phyloP scores from a whole-genome alignment of 2,888 invertebrate species.

The Tetragnatha montana region DNA sequence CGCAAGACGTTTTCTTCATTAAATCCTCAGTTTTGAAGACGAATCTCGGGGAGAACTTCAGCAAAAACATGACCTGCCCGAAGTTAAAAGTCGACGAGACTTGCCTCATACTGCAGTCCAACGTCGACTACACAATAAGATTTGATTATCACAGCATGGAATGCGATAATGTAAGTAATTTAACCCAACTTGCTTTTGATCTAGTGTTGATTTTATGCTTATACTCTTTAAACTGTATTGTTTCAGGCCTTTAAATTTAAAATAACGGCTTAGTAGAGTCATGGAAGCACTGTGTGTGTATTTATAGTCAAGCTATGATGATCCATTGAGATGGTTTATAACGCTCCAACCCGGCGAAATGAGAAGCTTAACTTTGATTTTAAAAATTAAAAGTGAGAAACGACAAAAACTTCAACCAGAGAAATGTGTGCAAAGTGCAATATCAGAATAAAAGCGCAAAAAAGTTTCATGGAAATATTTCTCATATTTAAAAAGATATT shows the following conservation, averaged over 20 bases:
- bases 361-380: no score
- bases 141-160: conserved; percentile 60
- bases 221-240: not conserved
- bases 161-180: conserved; percentile 55
- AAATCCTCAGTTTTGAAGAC: not conserved
- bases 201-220: not conserved
- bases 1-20: conserved; percentile 32
- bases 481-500: not conserved
- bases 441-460: no score
- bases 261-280: no score
- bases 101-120: conserved; percentile 54
- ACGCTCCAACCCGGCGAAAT: no score
- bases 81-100: conserved; percentile 47
- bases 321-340: no score
- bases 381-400: no score
- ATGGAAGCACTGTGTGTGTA: no score
- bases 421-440: no score
- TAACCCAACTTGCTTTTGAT: not conserved
- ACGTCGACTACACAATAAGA: conserved; percentile 22
- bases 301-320: no score
- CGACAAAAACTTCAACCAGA: no score
- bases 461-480: not conserved
- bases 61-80: conserved; percentile 49
- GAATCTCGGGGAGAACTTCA: not conserved
- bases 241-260: no score